Evolutionary conservation across 2,797 vertebrate species (phyloP), one percentile per base, ranked within the genome.

Genomic region (Myotis daubentonii): DNA sequence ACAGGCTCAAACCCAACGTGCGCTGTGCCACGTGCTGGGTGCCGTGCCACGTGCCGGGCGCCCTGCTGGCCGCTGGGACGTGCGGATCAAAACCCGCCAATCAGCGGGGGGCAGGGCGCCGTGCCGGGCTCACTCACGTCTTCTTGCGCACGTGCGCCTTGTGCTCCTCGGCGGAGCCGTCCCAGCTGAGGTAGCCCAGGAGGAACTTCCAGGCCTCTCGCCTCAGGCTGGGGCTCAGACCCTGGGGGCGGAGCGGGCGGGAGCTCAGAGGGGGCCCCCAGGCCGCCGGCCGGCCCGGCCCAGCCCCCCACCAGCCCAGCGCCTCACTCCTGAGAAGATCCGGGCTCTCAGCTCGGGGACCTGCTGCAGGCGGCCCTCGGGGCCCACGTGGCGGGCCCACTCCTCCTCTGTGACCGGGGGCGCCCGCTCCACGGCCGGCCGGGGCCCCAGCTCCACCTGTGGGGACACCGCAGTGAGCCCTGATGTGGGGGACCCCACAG

Each of bases 131-230:
- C 68, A 93, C 99, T 97, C 86, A 99, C 99, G 99, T 99, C 98
- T 99, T 99, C 89, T 94, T 91, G 20, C 98, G 98, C 55, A 99
- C 92, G 0, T 99, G 98, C n/a, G 98, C 98, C 92, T 99, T 99
- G 89, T 99, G 98, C 93, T 99, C 98, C 75, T 98, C 98, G 0
- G 92, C 28, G 0, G 99, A 99, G 96, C 98, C 99, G 94, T 97
- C 98, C 99, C 99, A 99, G 0, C 99, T 98, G 76, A 99, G 99
- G 95, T 99, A 99, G 1, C 99, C 99, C 74, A 99, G 97, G 13
- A 99, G 98, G 89, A 99, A 99, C 97, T 99, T 99, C 99, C 99
- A 99, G 0, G 98, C 98, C 60, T 99, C 99, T 1, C 98, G 99
- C 92, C 99, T 98, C 49, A 99, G 97, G 28, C 98, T 36, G 1